phyloP scores from a whole-genome alignment of 2,888 invertebrate genomes.

The Alentia gelatinosa region DNA sequence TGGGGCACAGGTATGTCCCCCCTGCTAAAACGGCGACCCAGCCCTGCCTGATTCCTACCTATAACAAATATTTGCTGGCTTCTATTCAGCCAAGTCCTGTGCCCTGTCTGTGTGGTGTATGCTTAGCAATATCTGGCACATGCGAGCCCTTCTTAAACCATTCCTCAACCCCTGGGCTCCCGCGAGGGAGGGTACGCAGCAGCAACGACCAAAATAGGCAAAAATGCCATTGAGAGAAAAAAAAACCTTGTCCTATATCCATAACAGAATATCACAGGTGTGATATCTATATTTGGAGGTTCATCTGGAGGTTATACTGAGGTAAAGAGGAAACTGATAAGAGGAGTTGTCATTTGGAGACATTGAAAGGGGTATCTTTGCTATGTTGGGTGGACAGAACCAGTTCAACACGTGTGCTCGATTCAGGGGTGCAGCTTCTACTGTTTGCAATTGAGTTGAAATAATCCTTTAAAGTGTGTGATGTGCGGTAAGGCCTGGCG shows the following conservation, averaged over 20 bases:
- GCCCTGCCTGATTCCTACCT: conserved; percentile 35
- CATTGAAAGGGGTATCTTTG: too few species aligned
- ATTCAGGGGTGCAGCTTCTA: background rate
- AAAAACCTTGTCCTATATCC: background rate
- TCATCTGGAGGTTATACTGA: too few species aligned
- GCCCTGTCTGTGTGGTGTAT: conserved; percentile 13
- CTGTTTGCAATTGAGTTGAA: too few species aligned
- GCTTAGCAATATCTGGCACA: conserved; percentile 10
- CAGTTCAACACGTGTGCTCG: background rate
- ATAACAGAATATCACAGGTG: too few species aligned
- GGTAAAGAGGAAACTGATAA: too few species aligned
- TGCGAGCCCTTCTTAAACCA: background rate
- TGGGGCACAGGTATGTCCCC: background rate
- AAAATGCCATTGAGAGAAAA: background rate
- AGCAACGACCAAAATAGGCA: background rate
- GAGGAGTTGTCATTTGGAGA: too few species aligned
- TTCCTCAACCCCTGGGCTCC: background rate
- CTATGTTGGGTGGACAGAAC: background rate
- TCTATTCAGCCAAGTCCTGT: background rate
- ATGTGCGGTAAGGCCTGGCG: too few species aligned
- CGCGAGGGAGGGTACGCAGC: background rate
- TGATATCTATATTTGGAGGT: too few species aligned
- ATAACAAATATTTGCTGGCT: conserved; percentile 25
- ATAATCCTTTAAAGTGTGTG: too few species aligned
- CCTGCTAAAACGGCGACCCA: background rate